Conservation (phyloP, 2,888 invertebrate genomes). For the Cordilura impudica region DNA sequence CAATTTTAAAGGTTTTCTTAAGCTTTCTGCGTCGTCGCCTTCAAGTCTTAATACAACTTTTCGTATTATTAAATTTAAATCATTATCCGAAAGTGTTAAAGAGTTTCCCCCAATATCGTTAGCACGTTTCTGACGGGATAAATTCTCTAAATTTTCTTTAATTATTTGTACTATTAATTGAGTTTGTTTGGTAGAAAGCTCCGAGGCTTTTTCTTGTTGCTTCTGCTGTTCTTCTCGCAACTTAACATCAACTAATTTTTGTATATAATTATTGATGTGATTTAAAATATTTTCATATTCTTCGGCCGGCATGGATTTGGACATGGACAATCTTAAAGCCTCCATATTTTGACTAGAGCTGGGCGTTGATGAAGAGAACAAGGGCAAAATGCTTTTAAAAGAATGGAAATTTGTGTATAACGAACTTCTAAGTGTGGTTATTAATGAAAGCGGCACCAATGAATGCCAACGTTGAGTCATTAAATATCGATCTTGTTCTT, state of each 20-base stretch:
- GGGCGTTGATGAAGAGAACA: conserved; percentile 20
- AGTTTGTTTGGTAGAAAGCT: conserved; percentile 65
- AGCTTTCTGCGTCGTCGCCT: conserved; percentile 68
- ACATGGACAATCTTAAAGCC: conserved; percentile 67
- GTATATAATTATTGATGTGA: conserved; percentile 75
- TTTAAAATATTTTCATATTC: conserved; percentile 76
- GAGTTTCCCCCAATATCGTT: conserved; percentile 24
- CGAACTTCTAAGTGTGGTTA: conserved; percentile 67
- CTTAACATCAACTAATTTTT: conserved; percentile 73
- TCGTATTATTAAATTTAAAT: conserved; percentile 54
- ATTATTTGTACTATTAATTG: conserved; percentile 71
- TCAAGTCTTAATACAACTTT: conserved; percentile 50
- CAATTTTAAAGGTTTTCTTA: conserved; percentile 70
- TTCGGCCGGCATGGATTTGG: conserved; percentile 71
- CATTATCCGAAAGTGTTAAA: conserved; percentile 11
- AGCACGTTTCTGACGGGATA: conserved; percentile 62
- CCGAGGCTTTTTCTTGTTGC: conserved; percentile 30
- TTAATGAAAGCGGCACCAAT: conserved; percentile 71
- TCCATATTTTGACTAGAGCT: conserved; percentile 64
- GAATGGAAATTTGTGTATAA: conserved; percentile 64
- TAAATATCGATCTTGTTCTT: conserved; percentile 76
- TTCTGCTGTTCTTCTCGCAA: conserved; percentile 67
- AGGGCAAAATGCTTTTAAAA: conserved; percentile 64
- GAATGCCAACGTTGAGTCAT: conserved; percentile 67
- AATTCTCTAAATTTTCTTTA: conserved; percentile 70